phyloP scores from a whole-genome alignment of 2,888 invertebrate species.

The Netelia virgata region DNA sequence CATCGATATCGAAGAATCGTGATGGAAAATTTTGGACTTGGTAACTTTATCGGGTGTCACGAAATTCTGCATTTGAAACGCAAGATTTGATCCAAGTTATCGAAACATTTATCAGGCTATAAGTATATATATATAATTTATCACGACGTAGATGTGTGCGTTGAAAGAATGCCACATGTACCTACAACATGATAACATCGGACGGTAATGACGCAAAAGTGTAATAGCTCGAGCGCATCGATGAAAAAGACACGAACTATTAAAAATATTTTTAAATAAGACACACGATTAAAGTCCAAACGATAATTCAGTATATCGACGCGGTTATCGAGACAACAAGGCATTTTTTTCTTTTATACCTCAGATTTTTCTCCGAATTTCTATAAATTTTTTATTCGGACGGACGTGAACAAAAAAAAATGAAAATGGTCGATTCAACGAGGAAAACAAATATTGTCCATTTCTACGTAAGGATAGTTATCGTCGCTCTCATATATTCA shows the following conservation, averaged over 20 bases:
- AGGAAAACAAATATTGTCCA: too few species aligned
- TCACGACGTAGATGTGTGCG: background rate
- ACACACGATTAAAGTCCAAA: background rate
- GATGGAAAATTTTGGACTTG: background rate
- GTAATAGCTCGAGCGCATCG: background rate
- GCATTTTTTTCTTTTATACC: too few species aligned
- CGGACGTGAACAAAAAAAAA: too few species aligned
- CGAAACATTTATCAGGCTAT: slow-evolving; percentile 2
- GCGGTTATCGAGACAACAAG: background rate
- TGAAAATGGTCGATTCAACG: too few species aligned
- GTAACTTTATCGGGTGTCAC: background rate
- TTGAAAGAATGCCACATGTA: too few species aligned
- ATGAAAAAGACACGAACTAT: background rate
- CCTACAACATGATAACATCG: background rate
- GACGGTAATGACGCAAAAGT: background rate
- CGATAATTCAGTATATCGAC: background rate
- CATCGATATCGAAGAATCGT: background rate
- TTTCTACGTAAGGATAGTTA: too few species aligned
- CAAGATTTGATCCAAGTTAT: background rate
- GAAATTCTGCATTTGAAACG: background rate
- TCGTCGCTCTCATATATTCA: slow-evolving; percentile 29
- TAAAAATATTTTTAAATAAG: background rate
- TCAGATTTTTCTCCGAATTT: background rate
- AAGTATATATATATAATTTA: background rate
- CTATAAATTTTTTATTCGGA: slow-evolving; percentile 36